Percentiles rank a stretch among this genome's conserved stretches.
phyloP scores from a whole-genome alignment of 2,797 vertebrate genomes.

The Cetoscarus ocellatus region DNA sequence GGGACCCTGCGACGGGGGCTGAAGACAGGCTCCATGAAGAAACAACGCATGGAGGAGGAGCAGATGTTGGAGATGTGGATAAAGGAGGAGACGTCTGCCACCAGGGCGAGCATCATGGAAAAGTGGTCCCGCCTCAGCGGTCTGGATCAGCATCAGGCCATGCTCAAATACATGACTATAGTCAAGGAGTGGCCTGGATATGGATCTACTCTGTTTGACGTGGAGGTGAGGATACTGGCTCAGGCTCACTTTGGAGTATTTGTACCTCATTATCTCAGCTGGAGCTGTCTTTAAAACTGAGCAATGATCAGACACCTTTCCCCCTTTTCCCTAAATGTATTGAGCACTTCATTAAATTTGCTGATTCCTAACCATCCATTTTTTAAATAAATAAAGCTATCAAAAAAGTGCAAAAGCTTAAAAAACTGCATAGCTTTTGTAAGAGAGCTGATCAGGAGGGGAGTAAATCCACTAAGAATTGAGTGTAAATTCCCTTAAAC shows the following conservation, averaged over 20 bases:
- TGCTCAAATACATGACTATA: slow-evolving; percentile 94
- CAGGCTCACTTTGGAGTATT: not conserved
- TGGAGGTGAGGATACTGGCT: slow-evolving; percentile 85
- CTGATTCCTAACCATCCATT: no score
- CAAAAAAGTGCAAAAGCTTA: no score
- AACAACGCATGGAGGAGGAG: slow-evolving; percentile 93
- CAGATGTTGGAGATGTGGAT: slow-evolving; percentile 98
- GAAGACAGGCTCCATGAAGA: slow-evolving; percentile 92
- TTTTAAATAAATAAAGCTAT: no score
- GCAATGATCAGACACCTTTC: not conserved
- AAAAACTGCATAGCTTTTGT: no score
- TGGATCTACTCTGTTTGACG: slow-evolving; percentile 93
- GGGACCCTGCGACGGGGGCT: slow-evolving; percentile 90
- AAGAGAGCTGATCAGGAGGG: no score
- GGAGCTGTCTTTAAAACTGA: no score
- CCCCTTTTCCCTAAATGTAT: not conserved
- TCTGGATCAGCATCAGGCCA: slow-evolving; percentile 93
- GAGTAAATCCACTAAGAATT: no score
- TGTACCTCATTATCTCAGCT: not conserved
- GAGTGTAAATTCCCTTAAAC: no score
- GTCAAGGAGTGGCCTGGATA: slow-evolving; percentile 95
- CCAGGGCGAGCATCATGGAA: slow-evolving; percentile 89
- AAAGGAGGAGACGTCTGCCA: slow-evolving; percentile 93
- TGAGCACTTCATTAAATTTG: not conserved
- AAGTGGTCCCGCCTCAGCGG: slow-evolving; percentile 91